These are phyloP conservation scores for Tipula confusa DNA, from an alignment of 2,888 invertebrate species.

Conservation along the genomic window DNA sequence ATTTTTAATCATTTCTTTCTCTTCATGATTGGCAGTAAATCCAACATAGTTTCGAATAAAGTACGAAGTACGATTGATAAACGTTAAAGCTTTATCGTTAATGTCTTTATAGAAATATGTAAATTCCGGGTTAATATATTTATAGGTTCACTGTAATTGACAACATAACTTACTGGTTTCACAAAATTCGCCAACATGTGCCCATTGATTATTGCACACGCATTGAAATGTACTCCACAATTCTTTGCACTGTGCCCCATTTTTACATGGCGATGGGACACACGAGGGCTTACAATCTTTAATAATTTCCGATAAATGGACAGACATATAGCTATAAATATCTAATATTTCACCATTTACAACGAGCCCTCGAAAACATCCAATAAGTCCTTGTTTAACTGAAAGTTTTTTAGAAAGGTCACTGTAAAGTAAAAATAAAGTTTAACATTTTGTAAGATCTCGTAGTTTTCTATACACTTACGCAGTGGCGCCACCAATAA, in stretches of 20 bases:
- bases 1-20: slow-evolving; percentile 60
- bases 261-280: slow-evolving; percentile 88
- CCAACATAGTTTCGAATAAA: slow-evolving; percentile 74
- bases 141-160: neutral
- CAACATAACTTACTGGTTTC: slow-evolving; percentile 66
- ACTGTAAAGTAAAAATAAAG: slow-evolving; percentile 53
- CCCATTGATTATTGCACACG: slow-evolving; percentile 88
- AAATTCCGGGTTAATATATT: neutral
- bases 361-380: slow-evolving; percentile 87
- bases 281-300: slow-evolving; percentile 92
- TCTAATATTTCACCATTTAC: slow-evolving; percentile 88
- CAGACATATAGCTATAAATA: slow-evolving; percentile 88
- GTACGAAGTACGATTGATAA: slow-evolving; percentile 74
- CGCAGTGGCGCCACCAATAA: slow-evolving; percentile 89
- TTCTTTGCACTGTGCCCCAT: slow-evolving; percentile 85
- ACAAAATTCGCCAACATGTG: slow-evolving; percentile 84
- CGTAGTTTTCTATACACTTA: slow-evolving; percentile 52
- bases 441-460: neutral
- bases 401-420: slow-evolving; percentile 77
- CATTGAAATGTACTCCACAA: slow-evolving; percentile 90
- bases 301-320: slow-evolving; percentile 85
- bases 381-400: slow-evolving; percentile 84
- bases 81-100: slow-evolving; percentile 83
- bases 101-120: slow-evolving; percentile 60
- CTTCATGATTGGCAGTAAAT: slow-evolving; percentile 54